These are phyloP conservation scores for Cacatua alba DNA, from an alignment of 2,113 vertebrate species.

Conservation along the genomic window DNA sequence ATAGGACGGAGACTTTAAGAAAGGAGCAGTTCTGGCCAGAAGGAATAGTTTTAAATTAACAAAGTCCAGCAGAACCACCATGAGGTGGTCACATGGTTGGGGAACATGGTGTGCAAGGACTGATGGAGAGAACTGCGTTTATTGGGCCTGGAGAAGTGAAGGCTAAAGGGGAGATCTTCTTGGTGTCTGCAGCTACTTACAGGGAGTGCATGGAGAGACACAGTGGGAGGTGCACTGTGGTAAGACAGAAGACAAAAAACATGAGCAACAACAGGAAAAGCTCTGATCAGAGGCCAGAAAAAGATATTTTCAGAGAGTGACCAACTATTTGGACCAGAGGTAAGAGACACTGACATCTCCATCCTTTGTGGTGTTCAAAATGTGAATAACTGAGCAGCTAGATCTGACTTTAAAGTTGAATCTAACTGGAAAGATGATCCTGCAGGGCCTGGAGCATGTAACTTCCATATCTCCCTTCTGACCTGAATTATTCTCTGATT, in stretches of 20 bases:
- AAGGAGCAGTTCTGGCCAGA: background rate
- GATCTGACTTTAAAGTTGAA: background rate
- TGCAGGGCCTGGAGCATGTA: background rate
- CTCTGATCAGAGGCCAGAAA: background rate
- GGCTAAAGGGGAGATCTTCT: background rate
- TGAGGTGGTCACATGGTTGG: background rate
- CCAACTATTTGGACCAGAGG: background rate
- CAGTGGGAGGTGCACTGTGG: background rate
- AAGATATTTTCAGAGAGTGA: background rate
- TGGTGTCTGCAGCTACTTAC: background rate
- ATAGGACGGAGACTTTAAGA: background rate
- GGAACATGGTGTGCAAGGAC: background rate
- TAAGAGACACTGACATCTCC: no score
- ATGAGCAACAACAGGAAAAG: background rate
- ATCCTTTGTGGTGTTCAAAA: background rate
- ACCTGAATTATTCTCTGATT: background rate
- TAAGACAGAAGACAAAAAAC: accelerated
- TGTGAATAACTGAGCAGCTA: background rate
- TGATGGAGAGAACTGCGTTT: background rate
- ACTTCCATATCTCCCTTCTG: background rate
- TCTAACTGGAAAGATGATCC: background rate
- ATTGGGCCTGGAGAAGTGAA: background rate
- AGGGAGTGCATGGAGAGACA: background rate
- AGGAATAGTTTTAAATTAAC: background rate
- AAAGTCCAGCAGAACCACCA: background rate